Percentiles rank a stretch among this genome's conserved stretches.
Conservation (phyloP, 2,113 vertebrate genomes). For the Ginglymostoma cirratum region DNA sequence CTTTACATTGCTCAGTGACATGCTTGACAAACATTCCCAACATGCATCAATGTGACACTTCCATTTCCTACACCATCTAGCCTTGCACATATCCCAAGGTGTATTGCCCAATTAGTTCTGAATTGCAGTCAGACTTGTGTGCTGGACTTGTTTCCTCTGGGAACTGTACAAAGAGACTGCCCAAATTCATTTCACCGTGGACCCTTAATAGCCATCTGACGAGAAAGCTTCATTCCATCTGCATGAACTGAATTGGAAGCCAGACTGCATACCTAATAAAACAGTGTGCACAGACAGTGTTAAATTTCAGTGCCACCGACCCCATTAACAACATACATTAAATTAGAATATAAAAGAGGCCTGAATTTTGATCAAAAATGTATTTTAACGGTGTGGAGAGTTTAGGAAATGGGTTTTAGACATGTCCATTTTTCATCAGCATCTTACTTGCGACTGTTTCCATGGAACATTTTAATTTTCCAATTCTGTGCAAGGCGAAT, state of each 20-base stretch:
- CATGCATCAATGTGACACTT: not conserved
- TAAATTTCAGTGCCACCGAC: not conserved
- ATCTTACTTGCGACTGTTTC: not conserved
- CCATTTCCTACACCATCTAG: not conserved
- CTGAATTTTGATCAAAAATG: not conserved
- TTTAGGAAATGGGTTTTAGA: not conserved
- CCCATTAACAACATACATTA: not conserved
- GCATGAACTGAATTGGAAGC: not conserved
- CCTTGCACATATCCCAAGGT: constrained; percentile 4
- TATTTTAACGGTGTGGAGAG: not conserved
- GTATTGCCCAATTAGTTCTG: constrained; percentile 19
- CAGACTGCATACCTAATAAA: not conserved
- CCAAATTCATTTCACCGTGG: not conserved
- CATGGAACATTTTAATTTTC: not conserved
- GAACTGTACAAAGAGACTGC: not conserved
- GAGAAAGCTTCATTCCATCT: not conserved
- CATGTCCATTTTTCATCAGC: not conserved
- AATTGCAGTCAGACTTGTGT: not conserved
- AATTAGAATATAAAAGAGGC: constrained; percentile 1
- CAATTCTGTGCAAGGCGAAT: not conserved
- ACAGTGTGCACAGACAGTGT: not conserved
- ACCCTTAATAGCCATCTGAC: not conserved
- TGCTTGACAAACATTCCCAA: constrained; percentile 3
- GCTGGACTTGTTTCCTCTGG: too few relatives aligned
- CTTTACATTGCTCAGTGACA: not conserved